Evolutionary conservation across 1,140 invertebrate species (phyloP), one percentile per base, ranked within the genome.

Genomic region (Gryon sp.): DNA sequence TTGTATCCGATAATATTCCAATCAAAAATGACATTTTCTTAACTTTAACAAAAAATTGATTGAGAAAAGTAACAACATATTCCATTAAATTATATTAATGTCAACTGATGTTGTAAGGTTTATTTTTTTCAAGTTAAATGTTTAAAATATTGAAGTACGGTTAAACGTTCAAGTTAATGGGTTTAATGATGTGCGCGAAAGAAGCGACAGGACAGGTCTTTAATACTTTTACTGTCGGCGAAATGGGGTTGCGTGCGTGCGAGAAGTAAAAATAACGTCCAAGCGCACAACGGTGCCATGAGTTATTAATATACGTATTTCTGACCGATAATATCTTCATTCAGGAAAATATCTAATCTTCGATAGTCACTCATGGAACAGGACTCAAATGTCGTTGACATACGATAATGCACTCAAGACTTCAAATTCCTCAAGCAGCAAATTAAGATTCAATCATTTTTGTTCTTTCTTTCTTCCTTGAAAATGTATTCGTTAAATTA

Each of bases 231-330:
- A 78, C 66, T 38, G 59, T 46, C 36, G 52, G 50, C 48, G 63
- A 76, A 83, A 82, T 72, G 81, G 79, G 80, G 81, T 80, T 81
- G 76, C 76, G 63, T 52, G 62, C 73, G 69, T 59, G 59, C 59
- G 43, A 52, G 80, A 60, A 74, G 80, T 81, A 76, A 82, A 84
- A 85, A 84, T 86, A 84, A 84, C 83, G 60, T 77, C 59, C 72
- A 81, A 84, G 78, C 76, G 30, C 43, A 76, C 78, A 87, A 83
- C 76, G 80, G 76, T 87, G 86, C 70, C 83, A 84, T 80, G 82
- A 80, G 84, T 88, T 88, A 88, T 87, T 87, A 88, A 87, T 88
- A 87, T 78, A 70, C 76, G 40, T 60, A 76, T 83, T 82, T 82
- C 63, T 55, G 45, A 72, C 68, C 66, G 55, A 77, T 79, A 72